phyloP scores from a whole-genome alignment of 1,140 invertebrate species.

The Scaptomyza hsui region DNA sequence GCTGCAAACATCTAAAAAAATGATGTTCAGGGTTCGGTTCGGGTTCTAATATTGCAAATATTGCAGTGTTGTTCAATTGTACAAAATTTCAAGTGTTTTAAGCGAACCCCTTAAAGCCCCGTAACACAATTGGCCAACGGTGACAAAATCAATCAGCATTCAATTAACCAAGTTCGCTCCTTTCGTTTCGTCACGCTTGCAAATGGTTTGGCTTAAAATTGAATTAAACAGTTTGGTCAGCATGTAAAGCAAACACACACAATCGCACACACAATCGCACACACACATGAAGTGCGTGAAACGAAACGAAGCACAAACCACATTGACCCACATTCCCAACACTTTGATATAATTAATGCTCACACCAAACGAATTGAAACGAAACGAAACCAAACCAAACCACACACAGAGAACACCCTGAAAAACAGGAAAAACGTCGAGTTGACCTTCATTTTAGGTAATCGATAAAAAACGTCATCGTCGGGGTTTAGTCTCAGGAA shows the following conservation, averaged over 20 bases:
- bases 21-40: no score
- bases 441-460: constrained; percentile 32
- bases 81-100: neutral
- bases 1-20: no score
- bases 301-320: constrained; percentile 26
- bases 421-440: neutral
- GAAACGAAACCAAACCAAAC: neutral
- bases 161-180: constrained; percentile 1
- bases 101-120: neutral
- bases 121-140: constrained; percentile 10
- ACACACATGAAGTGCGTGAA: constrained; percentile 4
- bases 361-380: no score
- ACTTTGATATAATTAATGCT: constrained; percentile 42
- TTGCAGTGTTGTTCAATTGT: neutral
- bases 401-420: neutral
- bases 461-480: constrained; percentile 19
- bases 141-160: constrained; percentile 42
- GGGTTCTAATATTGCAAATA: no score
- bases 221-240: constrained; percentile 62
- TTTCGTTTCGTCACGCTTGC: constrained; percentile 1
- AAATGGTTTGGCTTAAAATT: constrained; percentile 56
- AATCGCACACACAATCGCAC: neutral
- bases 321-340: constrained; percentile 36
- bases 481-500: constrained; percentile 1
- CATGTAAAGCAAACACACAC: constrained; percentile 13